Percentiles rank a stretch among this genome's conserved stretches.
phyloP scores from a whole-genome alignment of 1,140 invertebrate species.

The Cotesia chilonis region DNA sequence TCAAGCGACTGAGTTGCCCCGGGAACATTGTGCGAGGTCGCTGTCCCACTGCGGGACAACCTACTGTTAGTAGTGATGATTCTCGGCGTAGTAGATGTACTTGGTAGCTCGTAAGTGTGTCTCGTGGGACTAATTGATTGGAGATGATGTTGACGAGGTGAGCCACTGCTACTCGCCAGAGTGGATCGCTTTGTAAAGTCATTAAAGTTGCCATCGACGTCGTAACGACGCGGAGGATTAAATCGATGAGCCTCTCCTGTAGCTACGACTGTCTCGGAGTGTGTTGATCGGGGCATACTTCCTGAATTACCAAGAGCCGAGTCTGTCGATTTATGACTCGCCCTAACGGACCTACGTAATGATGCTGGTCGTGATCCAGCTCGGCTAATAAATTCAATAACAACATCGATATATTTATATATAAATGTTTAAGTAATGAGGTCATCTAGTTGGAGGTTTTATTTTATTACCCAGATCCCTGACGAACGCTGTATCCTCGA shows the following conservation, averaged over 20 bases:
- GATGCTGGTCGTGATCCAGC: constrained; percentile 63
- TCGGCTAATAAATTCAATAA: constrained; percentile 46
- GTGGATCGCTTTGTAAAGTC: constrained; percentile 24
- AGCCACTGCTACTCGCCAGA: constrained; percentile 9
- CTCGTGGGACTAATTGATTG: constrained; percentile 17
- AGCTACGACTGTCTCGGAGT: constrained; percentile 69
- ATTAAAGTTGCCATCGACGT: constrained; percentile 18
- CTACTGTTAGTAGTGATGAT: background rate
- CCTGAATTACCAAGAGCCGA: constrained; percentile 66
- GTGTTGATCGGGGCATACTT: constrained; percentile 67
- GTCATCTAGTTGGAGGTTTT: too few species aligned
- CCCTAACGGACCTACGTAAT: constrained; percentile 72
- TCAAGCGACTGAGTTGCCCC: constrained; percentile 61
- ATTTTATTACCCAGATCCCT: constrained; percentile 50
- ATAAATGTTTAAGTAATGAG: background rate
- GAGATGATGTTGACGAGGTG: constrained; percentile 22
- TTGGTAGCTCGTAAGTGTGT: constrained; percentile 21
- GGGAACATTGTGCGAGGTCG: constrained; percentile 8
- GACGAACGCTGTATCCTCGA: constrained; percentile 55
- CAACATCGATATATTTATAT: background rate
- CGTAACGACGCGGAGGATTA: constrained; percentile 27
- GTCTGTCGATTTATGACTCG: constrained; percentile 76
- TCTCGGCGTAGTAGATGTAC: constrained; percentile 30
- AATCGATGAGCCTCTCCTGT: constrained; percentile 18
- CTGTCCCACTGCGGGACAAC: constrained; percentile 3